Conservation (phyloP, 2,797 vertebrate genomes). For the Leptatherina wallacei region DNA sequence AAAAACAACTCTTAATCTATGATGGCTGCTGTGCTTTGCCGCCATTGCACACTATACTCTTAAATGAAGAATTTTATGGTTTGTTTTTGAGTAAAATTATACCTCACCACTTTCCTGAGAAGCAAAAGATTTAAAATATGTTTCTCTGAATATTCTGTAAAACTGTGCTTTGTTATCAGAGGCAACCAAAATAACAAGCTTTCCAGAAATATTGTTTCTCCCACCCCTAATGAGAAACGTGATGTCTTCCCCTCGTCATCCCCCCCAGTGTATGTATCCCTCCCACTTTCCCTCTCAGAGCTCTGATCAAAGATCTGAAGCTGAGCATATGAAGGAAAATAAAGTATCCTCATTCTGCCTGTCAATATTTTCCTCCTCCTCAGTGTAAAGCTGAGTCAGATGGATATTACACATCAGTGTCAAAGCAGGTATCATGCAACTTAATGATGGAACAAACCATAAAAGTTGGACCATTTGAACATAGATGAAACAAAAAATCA, state of each 20-base stretch:
- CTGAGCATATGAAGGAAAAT: constrained; percentile 36
- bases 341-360: constrained; percentile 44
- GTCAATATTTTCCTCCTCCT: neutral
- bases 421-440: constrained; percentile 25
- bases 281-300: constrained; percentile 30
- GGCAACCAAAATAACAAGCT: constrained; percentile 32
- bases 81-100: constrained; percentile 32
- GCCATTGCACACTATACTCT: constrained; percentile 27
- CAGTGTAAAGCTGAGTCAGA: constrained; percentile 12
- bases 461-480: neutral
- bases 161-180: constrained; percentile 31
- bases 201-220: constrained; percentile 24
- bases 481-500: neutral
- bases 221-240: neutral
- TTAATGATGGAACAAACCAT: neutral
- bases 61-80: constrained; percentile 5
- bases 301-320: constrained; percentile 45
- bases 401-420: constrained; percentile 19
- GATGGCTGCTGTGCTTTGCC: constrained; percentile 25
- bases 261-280: constrained; percentile 21
- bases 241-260: constrained; percentile 24
- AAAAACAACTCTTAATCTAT: constrained; percentile 44
- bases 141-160: constrained; percentile 33
- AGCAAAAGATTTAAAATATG: constrained; percentile 20
- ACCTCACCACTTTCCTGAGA: constrained; percentile 2